Evolutionary conservation across 2,888 invertebrate species (phyloP), one percentile per base, ranked within the genome.

Genomic region (Zygothrica quintamaculata): DNA sequence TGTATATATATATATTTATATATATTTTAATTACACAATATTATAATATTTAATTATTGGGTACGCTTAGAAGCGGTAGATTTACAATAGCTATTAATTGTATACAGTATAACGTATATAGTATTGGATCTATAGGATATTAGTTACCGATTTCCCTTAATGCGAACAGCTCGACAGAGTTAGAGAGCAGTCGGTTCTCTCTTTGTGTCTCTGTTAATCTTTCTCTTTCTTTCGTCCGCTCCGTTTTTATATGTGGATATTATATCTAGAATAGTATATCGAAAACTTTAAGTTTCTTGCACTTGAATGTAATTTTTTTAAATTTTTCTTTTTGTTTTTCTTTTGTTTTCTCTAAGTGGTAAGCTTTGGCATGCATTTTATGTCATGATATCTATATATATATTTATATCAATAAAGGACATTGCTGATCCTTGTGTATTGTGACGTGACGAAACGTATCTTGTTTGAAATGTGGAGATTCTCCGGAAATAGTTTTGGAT

Each of bases 361-460:
- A 81, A 89, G 88, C 89, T 89, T 89, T 89, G 89, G 89, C 89
- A 89, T 89, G 88, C 89, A 89, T 88, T 89, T 81, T 84, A 88
- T 89, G 88, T 89, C 89, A 89, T 89, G 87, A 79, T 74, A 70
- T 84, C 74, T 68, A 75, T 65, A 56, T 65, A 65, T 60, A 48
- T 42, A 56, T 65, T 60, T 65, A 67, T 60, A 68, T 26, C 26
- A 26, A 26, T 26, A 6, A 26, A 26, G 8, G 26, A 6, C 26
- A 4, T 26, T 26, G 33, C 9, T 3, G 11, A n/a, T n/a, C n/a
- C 33, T 9, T 2, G 9, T 3, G 33, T 33, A 3, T 36, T 12
- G 15, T 12, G 36, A 12, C 6, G 13, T 12, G n/a, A 8, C 15
- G 8, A 36, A 37, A 39, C 44, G 31, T 56, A 44, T 25, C 33